Conservation (phyloP, 1,140 invertebrate species). For the Nephila pilipes region DNA sequence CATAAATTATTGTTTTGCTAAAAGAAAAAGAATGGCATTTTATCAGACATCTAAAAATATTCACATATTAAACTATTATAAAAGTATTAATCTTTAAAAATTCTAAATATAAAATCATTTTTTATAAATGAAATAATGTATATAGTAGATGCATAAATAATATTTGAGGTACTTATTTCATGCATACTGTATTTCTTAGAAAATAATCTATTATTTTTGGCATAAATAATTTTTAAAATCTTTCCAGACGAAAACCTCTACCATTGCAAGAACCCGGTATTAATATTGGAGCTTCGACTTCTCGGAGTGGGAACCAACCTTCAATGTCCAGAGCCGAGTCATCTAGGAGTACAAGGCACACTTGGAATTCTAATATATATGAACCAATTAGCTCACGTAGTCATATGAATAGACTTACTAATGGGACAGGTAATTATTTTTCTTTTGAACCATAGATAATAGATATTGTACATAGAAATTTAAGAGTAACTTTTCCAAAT, state of each 20-base stretch:
- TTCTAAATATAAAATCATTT: no score
- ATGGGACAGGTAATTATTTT: constrained; percentile 55
- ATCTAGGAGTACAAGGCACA: not conserved
- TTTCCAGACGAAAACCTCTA: constrained; percentile 68
- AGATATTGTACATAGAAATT: not conserved
- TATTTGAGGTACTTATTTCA: no score
- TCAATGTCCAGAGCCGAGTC: constrained; percentile 38
- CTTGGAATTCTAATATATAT: not conserved
- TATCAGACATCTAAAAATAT: no score
- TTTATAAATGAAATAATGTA: no score
- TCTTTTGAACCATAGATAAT: not conserved
- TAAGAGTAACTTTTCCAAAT: not conserved
- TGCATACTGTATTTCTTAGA: no score
- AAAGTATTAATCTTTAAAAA: no score
- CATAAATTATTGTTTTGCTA: no score
- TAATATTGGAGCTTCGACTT: constrained; percentile 70
- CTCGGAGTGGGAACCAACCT: not conserved
- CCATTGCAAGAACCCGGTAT: constrained; percentile 42
- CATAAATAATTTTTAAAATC: not conserved
- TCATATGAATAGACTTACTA: constrained; percentile 44
- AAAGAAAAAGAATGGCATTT: no score
- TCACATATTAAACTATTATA: no score
- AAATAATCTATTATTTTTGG: not conserved
- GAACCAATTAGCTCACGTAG: constrained; percentile 10
- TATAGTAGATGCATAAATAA: no score